Evolutionary conservation across 2,113 vertebrate species (phyloP), one percentile per base, ranked within the genome.

Genomic region (Alaudala cheleensis): DNA sequence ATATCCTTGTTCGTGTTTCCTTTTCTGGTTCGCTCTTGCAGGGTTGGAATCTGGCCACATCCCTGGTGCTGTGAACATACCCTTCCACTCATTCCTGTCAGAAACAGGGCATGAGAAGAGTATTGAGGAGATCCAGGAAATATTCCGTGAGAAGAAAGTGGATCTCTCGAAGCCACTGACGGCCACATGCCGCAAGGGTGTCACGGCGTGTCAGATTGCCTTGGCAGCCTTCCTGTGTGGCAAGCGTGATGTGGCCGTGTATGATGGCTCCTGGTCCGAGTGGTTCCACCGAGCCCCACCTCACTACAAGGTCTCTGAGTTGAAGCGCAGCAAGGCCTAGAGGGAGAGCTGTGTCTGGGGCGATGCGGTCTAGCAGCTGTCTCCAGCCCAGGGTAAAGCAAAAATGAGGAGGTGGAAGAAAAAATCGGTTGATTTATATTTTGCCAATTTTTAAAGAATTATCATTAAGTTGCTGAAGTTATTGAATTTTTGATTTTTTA

Each of bases 201-300:
- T 99, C 92, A 99, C 99, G 0, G 99, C 99, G 0, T 99, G 99
- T 82, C 99, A 99, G 42, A 83, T 99, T 1, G 98, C 97, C 21
- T 92, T 99, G 91, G 99, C 98, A 1, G 99, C 99, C 72, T 98
- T 98, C 95, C 96, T 99, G 65, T 98, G 99, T 0, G 99, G 99
- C 44, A 98, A 99, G 86, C 97, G 98, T 0, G 98, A 98, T 1
- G 98, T 98, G 80, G 97, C 98, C 4, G 50, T 99, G 65, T 99
- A 99, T 0, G 99, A 99, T 1, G 99, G 99, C 21, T 98, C 99
- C 84, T 99, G 99, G 99, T 96, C 95, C 0, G 99, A 99, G 90
- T 99, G 99, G 99, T 99, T 98, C 94, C 97, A 93, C 86, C 98
- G 98, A 50, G 99, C 99, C 1, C 97, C 98, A 3, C 97, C 98